phyloP scores from a whole-genome alignment of 2,113 vertebrate genomes.

The Spea bombifrons region DNA sequence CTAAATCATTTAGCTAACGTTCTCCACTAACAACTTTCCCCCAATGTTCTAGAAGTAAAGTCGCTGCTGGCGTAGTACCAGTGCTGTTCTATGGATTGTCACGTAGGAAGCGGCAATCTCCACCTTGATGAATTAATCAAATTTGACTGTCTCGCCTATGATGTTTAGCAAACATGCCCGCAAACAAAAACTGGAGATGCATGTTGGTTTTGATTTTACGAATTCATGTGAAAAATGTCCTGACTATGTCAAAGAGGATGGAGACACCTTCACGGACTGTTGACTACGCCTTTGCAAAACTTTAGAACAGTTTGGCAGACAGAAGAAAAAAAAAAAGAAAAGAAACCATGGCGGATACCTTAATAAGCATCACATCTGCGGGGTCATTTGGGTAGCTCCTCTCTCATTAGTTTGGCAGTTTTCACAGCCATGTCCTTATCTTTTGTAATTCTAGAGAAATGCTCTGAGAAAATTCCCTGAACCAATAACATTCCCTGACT shows the following conservation, averaged over 20 bases:
- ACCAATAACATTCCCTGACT: slow-evolving; percentile 72
- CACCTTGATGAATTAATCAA: slow-evolving; percentile 64
- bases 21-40: slow-evolving; percentile 51
- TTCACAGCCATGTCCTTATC: slow-evolving; percentile 67
- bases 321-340: slow-evolving; percentile 56
- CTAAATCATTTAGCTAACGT: slow-evolving; percentile 25
- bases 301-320: slow-evolving; percentile 74
- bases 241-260: slow-evolving; percentile 80
- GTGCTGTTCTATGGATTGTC: slow-evolving; percentile 82
- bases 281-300: slow-evolving; percentile 82
- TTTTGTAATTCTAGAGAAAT: slow-evolving; percentile 74
- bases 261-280: slow-evolving; percentile 94
- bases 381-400: slow-evolving; percentile 81
- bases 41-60: slow-evolving; percentile 71
- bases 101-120: slow-evolving; percentile 69
- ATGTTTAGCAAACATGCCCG: slow-evolving; percentile 62
- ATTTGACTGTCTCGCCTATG: slow-evolving; percentile 60
- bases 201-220: slow-evolving; percentile 58
- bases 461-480: slow-evolving; percentile 75
- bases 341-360: slow-evolving; percentile 72
- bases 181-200: slow-evolving; percentile 64
- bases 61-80: slow-evolving; percentile 74
- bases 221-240: slow-evolving; percentile 71
- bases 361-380: slow-evolving; percentile 82
- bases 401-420: slow-evolving; percentile 84